Base-by-base conservation (phyloP, 2,888 invertebrate species). In the Lasioglossum vierecki region DNA sequence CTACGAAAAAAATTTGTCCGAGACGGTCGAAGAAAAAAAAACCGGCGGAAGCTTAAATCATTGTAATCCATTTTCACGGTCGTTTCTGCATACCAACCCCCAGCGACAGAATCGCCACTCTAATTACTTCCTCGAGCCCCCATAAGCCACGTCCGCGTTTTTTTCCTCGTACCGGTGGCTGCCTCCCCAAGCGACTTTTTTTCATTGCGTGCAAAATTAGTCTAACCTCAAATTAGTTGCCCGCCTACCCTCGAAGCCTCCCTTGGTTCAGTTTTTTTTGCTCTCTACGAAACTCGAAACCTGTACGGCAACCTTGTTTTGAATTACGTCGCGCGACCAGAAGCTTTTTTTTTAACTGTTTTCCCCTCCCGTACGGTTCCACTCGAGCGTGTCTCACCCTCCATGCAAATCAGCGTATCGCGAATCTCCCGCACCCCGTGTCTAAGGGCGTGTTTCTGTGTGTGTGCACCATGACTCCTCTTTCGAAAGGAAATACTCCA, bases 171-270 rank as follows among this genome's bases (percentile, higher is more conserved):
- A 3, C 26, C n/a, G 41, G 15, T n/a, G 49, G 76, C 57, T 60
- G 11, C 66, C 78, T 76, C 46, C 75, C 68, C 63, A 49, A 46
- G 30, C 70, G 68, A 83, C 66, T 70, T 91, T 91, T 90, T 92
- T 90, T 74, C 66, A 88, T 88, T 88, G 91, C 90, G 91, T 92
- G 91, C 86, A 85, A 92, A 93, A 94, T 94, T 92, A 93, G 91
- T 88, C 90, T 83, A 92, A 93, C 94, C 93, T 91, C 92, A 92
- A 94, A 94, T 93, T 92, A 93, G 91, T 68, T 89, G 83, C 85
- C 89, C 84, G 83, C 86, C 84, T 82, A 79, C 84, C 75, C 53
- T 90, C 79, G 84, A 86, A 82, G 78, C 80, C 79, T 83, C 80
- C 82, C 79, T 70, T 57, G 60, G 68, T 41, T 30, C 15, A 5